Evolutionary conservation across 2,888 invertebrate species (phyloP).

Genomic region (Cantharis rustica): DNA sequence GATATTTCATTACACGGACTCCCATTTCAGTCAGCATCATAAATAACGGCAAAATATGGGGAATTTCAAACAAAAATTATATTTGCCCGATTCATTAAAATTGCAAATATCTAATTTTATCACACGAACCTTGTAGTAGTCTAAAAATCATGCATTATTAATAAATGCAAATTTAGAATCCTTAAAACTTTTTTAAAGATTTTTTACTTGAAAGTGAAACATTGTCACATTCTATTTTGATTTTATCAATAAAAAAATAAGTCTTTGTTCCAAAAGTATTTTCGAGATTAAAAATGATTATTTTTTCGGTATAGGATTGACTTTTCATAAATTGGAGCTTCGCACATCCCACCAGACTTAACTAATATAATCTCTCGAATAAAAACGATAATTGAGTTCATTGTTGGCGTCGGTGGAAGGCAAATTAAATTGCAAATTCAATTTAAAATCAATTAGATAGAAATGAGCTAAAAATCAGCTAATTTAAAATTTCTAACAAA

Average conservation of each 20-base stretch:
- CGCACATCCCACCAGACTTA: neutral
- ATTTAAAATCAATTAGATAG: neutral
- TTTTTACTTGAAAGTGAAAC: neutral
- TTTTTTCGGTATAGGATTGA: neutral
- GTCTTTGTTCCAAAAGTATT: neutral
- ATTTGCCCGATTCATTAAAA: neutral
- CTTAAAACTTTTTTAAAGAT: neutral
- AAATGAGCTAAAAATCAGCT: neutral
- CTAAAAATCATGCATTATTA: neutral
- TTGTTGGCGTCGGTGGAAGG: neutral
- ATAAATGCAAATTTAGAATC: neutral
- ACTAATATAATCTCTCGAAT: neutral
- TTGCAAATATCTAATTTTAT: neutral
- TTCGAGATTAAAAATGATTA: neutral
- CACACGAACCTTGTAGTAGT: neutral
- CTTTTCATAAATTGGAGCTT: neutral
- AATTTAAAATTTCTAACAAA: neutral
- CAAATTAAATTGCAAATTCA: neutral
- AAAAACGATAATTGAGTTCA: neutral
- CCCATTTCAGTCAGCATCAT: too few relatives aligned
- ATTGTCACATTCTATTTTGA: neutral
- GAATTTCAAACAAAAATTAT: too few relatives aligned
- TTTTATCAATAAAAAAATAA: neutral
- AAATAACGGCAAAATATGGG: too few relatives aligned
- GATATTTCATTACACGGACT: neutral